phyloP scores from a whole-genome alignment of 1,140 invertebrate genomes.

The Rhagoletis zephyria region DNA sequence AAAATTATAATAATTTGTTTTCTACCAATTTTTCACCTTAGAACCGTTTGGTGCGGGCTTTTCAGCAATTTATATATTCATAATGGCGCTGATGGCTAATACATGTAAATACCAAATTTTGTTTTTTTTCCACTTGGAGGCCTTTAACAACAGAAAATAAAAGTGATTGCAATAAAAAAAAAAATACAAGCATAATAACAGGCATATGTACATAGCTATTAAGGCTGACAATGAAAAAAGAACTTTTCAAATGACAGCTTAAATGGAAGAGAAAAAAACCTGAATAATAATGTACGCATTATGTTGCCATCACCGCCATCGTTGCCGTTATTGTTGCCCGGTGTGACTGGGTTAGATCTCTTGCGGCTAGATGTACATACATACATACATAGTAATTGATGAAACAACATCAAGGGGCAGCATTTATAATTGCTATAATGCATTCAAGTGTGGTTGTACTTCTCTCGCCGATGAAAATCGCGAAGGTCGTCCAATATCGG shows the following conservation, averaged over 20 bases:
- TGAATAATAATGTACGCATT: not conserved
- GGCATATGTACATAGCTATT: too few relatives aligned
- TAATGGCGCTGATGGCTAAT: not conserved
- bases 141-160: not conserved
- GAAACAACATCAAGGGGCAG: too few relatives aligned
- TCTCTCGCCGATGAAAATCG: too few relatives aligned
- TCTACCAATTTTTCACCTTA: not conserved
- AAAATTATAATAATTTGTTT: not conserved
- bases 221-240: too few relatives aligned
- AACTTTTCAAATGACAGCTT: constrained; percentile 1
- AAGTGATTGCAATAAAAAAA: not conserved
- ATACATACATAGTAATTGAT: too few relatives aligned
- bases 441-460: too few relatives aligned
- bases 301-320: not conserved
- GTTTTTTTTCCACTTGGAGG: not conserved
- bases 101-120: constrained; percentile 18
- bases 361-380: too few relatives aligned
- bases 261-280: not conserved
- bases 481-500: too few relatives aligned
- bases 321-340: too few relatives aligned
- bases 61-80: not conserved
- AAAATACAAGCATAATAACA: not conserved
- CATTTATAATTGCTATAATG: too few relatives aligned
- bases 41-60: not conserved
- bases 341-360: too few relatives aligned